A percentile compares a stretch with the other conserved stretches of the same genome.
Conservation (phyloP, 2,888 invertebrate genomes). For the Lottia scabra region DNA sequence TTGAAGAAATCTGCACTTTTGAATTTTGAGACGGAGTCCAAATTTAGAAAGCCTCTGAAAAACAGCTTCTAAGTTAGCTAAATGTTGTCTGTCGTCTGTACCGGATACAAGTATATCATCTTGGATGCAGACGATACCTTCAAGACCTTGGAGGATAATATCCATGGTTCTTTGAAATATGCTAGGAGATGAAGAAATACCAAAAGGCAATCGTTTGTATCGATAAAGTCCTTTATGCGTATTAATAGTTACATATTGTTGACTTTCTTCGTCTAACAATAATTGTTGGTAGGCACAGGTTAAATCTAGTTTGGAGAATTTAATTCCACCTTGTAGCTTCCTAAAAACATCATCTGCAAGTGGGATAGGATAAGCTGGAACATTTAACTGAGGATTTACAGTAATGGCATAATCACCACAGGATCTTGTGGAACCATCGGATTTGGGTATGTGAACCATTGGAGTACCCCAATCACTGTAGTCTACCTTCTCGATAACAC, state of each 20-base stretch:
- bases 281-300: conserved; percentile 34
- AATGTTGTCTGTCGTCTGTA: conserved; percentile 6
- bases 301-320: conserved; percentile 43
- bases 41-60: conserved; percentile 9
- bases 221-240: conserved; percentile 32
- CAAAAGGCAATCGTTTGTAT: conserved; percentile 32
- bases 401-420: conserved; percentile 34
- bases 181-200: conserved; percentile 34
- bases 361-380: conserved; percentile 33
- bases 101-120: conserved; percentile 30
- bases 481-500: conserved; percentile 26
- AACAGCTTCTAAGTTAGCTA: background rate
- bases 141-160: conserved; percentile 24
- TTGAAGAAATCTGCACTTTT: conserved; percentile 18
- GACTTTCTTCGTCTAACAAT: conserved; percentile 26
- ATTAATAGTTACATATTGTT: conserved; percentile 32
- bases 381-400: conserved; percentile 22
- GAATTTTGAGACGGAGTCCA: conserved; percentile 9
- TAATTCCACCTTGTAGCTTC: conserved; percentile 27
- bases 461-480: conserved; percentile 44
- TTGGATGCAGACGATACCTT: conserved; percentile 9
- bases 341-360: conserved; percentile 22
- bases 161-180: conserved; percentile 38
- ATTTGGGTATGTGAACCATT: conserved; percentile 41
- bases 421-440: conserved; percentile 27